Base-by-base conservation (phyloP, 2,797 vertebrate species). In the Odontamblyopus lacepedii region DNA sequence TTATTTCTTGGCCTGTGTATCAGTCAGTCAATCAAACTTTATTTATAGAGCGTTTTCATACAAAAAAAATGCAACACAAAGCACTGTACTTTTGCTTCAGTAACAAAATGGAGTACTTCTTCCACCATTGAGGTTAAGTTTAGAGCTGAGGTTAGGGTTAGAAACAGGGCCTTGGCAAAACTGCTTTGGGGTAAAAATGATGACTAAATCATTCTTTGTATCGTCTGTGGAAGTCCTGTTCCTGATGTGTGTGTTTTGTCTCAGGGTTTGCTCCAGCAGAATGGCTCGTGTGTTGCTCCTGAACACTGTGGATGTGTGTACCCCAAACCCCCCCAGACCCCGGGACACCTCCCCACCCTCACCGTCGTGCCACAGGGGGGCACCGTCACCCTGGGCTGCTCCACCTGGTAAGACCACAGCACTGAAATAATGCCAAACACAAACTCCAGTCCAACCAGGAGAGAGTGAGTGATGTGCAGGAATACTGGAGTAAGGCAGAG, bases 251-350 rank as follows among this genome's bases (percentile, higher is more conserved):
- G 19, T 41, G 15, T 18, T 72, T 55, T 70, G 13, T 13, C 63
- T 69, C 0, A 80, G 94, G 96, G 95, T 35, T 86, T 96, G 63
- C 74, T 96, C 78, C 95, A 96, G 78, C 94, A 94, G 85, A 92
- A 93, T 0, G 92, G 94, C 0, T 89, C 78, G n/a, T 97, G 96
- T 27, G 88, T 97, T 23, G 78, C 76, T 35, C 84, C 85, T 0
- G 80, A 86, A 4, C 87, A 91, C 38, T 98, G 97, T 29, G 93
- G 90, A 73, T 97, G 96, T 80, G 63, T 94, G 67, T 89, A 94
- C 69, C 81, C 92, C 38, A 72, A 88, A 30, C 82, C 89, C 4
- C 79, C 88, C 3, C 79, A 78, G 1, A 82, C 80, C 6, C 67
- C 85, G 15, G 90, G 81, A 53, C 71, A 70, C 1, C 76, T 56